phyloP scores from a whole-genome alignment of 2,113 vertebrate genomes.

The Stigmatopora argus region DNA sequence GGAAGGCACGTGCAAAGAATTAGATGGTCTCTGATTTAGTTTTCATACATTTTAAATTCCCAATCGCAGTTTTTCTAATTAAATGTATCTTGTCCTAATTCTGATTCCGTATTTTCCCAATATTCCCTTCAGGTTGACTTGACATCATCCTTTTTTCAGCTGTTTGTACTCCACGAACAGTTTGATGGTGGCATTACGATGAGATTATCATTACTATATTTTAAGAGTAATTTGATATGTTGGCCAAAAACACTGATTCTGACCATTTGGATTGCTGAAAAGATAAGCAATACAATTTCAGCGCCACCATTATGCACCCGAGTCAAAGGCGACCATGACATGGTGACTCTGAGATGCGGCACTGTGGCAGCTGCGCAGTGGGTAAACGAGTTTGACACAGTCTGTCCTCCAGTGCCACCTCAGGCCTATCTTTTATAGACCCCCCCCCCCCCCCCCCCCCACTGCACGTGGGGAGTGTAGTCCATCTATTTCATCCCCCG shows the following conservation, averaged over 20 bases:
- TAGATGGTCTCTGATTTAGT: slow-evolving; percentile 33
- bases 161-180: not conserved
- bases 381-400: slow-evolving; percentile 4
- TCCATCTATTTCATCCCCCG: not conserved
- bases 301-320: not conserved
- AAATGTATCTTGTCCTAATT: slow-evolving; percentile 29
- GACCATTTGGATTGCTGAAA: not conserved
- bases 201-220: too few relatives aligned
- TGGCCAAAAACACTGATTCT: too few relatives aligned
- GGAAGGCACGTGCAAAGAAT: slow-evolving; percentile 23
- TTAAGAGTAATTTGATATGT: too few relatives aligned
- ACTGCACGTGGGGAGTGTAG: not conserved
- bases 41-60: slow-evolving; percentile 23
- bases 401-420: slow-evolving; percentile 3
- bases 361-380: not conserved
- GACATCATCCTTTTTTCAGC: not conserved
- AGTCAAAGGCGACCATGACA: not conserved
- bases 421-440: not conserved
- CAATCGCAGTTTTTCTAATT: slow-evolving; percentile 10
- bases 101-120: not conserved
- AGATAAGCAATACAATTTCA: not conserved
- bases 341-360: slow-evolving; percentile 1
- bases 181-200: not conserved
- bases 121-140: not conserved
- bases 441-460: not conserved